Base-by-base conservation (phyloP, 1,140 invertebrate genomes). In the Microplitis demolitor region DNA sequence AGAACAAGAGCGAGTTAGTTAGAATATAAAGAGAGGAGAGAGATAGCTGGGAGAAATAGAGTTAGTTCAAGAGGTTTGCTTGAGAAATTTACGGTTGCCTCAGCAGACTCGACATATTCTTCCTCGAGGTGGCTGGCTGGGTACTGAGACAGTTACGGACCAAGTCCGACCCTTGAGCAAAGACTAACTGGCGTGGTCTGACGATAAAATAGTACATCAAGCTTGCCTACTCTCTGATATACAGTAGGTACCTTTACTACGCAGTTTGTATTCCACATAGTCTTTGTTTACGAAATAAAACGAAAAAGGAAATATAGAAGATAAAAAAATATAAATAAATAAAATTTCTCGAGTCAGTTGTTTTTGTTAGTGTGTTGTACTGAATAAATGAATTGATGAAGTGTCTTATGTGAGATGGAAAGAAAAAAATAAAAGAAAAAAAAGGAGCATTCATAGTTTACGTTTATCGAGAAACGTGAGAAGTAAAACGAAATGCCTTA, bases 181-280 rank as follows among this genome's bases (percentile, higher is more conserved):
- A 83, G 80, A 83, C 80, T 83, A 83, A 83, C 81, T 81, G 79
- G 78, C 78, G 80, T 78, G 75, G 78, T 77, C 71, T 61, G 77
- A 77, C 78, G 80, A 81, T 83, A 83, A 83, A 83, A 81, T 78
- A 80, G 77, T 76, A 76, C 79, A 81, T 83, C 80, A 83, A 83
- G 77, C 75, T 75, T 45, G 39, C 39, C 39, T 45, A 45, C 39
- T 45, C 39, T 11, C 39, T 45, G 39, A 45, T 45, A 45, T 9
- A 45, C 39, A 45, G 5, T 24, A 24, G 24, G 24, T 35, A 9
- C 62, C n/a, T 11, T 11, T 9, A 34, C 34, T 64, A n/a, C 35
- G 11, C 31, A 61, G 53, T 56, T 16, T 56, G 24, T 56, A 16
- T 33, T 31, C 16, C 56, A 69, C 56, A 58, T 35, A 54, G 53